These are phyloP conservation scores for Diogma glabrata DNA, from an alignment of 2,888 invertebrate species.

Conservation along the genomic window DNA sequence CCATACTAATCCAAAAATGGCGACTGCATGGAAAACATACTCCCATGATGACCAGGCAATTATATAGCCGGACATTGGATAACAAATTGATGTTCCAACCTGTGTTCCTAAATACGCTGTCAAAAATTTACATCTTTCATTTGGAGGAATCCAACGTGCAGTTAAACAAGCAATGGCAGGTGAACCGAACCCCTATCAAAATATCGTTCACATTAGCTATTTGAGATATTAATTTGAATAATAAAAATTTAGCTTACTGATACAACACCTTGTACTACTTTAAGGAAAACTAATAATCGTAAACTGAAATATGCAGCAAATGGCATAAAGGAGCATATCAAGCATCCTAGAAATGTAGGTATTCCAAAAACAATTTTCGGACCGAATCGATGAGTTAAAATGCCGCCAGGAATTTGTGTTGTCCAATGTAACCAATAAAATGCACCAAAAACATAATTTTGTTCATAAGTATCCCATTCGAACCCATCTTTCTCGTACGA, in stretches of 20 bases:
- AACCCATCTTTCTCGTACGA: conserved; percentile 33
- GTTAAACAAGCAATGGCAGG: conserved; percentile 70
- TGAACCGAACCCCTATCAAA: conserved; percentile 50
- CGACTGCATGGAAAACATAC: conserved; percentile 55
- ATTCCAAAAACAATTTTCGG: conserved; percentile 59
- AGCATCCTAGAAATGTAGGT: conserved; percentile 48
- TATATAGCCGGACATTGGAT: conserved; percentile 57
- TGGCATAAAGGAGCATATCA: conserved; percentile 55
- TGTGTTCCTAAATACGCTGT: conserved; percentile 54
- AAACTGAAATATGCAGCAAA: conserved; percentile 45
- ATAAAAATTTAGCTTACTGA: conserved; percentile 50
- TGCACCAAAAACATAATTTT: conserved; percentile 50
- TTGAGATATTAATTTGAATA: neutral
- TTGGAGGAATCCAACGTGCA: conserved; percentile 72
- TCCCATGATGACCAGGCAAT: conserved; percentile 57
- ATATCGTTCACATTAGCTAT: neutral
- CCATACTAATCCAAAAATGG: conserved; percentile 51
- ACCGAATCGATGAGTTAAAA: conserved; percentile 54
- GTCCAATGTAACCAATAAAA: conserved; percentile 65
- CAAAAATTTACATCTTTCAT: conserved; percentile 62
- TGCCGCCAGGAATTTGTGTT: conserved; percentile 60
- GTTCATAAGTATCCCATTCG: conserved; percentile 53
- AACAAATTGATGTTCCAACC: conserved; percentile 52
- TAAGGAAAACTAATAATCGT: conserved; percentile 43
- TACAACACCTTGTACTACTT: conserved; percentile 55